Evolutionary conservation across 2,797 vertebrate species (phyloP), one percentile per base, ranked within the genome.

Genomic region (Tragopan temminckii): DNA sequence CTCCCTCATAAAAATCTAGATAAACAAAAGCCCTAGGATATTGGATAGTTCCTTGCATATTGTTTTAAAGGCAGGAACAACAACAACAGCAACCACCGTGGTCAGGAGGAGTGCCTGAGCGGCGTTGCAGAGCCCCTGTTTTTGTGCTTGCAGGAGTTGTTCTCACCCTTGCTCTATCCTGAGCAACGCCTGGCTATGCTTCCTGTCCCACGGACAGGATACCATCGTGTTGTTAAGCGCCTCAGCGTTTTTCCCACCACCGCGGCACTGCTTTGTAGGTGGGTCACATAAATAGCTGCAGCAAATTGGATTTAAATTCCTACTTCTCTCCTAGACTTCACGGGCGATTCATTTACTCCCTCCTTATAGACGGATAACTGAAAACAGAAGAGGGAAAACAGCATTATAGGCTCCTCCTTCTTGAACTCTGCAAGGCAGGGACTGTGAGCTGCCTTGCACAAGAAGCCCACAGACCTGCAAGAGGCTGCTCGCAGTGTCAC

Each of bases 21-120:
- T 97, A 97, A 97, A 97, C 94, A 97, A 96, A 94, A 96, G 83
- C 95, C 93, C 85, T 91, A 64, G 96, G 96, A 97, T 94, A 97
- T 93, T 97, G 96, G 96, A 97, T 93, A 87, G 93, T 86, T 94
- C 80, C 88, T 93, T 82, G 89, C 92, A 93, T 90, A 95, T 97
- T 96, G 95, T 97, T 97, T 95, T 75, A 95, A 94, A 92, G 91
- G 92, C 88, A 97, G 93, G 69, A 95, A 91, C 80, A 96, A 96
- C 91, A 97, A 94, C 67, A 96, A 16, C 91, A 96, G 85, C 76
- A 91, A 83, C 79, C 43, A 93, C 68, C 2, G 0, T 24, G 69
- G 80, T 77, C 75, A 95, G 71, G 72, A 87, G 76, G 40, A 80
- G 77, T 25, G 58, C 29, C 83, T 68, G 1, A 77, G 0, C 25